Evolutionary conservation across 2,113 vertebrate species (phyloP).

Genomic region (Semicossyphus pulcher): DNA sequence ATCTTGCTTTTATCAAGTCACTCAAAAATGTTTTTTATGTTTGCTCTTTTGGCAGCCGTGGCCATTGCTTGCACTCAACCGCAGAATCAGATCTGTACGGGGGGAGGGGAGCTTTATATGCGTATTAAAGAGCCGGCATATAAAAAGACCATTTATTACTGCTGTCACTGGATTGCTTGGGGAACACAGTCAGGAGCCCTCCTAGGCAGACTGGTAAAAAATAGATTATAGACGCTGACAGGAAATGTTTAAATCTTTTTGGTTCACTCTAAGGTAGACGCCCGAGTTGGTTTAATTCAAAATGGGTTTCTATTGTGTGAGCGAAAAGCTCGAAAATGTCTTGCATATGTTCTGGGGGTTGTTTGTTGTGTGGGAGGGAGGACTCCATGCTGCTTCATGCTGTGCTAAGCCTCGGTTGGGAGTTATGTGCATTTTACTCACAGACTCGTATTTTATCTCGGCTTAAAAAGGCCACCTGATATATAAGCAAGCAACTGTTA

Average conservation of each 20-base stretch:
- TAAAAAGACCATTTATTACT: conserved; percentile 63
- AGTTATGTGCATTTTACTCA: background rate
- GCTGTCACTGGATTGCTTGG: conserved; percentile 11
- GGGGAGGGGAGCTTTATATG: conserved; percentile 9
- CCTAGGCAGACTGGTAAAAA: conserved; percentile 18
- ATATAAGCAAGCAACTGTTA: background rate
- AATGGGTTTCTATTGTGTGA: conserved; percentile 4
- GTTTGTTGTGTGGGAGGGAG: conserved; percentile 6
- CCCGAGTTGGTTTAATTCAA: conserved; percentile 7
- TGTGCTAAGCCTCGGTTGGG: background rate
- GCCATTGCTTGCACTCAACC: conserved; percentile 19
- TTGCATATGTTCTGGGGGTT: background rate
- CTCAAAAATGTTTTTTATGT: conserved; percentile 46
- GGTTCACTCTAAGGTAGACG: conserved; percentile 1
- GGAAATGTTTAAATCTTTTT: conserved; percentile 6
- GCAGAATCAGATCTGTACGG: background rate
- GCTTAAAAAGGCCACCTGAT: background rate
- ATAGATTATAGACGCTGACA: conserved; percentile 47
- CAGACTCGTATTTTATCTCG: background rate
- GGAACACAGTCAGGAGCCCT: conserved; percentile 14
- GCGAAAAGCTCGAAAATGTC: conserved; percentile 11
- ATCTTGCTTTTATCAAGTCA: conserved; percentile 60
- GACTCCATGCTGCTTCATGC: background rate
- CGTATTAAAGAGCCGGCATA: conserved; percentile 48
- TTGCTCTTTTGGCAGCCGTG: conserved; percentile 29